These are phyloP conservation scores for Orussus abietinus DNA, from an alignment of 1,140 invertebrate species.

Conservation along the genomic window DNA sequence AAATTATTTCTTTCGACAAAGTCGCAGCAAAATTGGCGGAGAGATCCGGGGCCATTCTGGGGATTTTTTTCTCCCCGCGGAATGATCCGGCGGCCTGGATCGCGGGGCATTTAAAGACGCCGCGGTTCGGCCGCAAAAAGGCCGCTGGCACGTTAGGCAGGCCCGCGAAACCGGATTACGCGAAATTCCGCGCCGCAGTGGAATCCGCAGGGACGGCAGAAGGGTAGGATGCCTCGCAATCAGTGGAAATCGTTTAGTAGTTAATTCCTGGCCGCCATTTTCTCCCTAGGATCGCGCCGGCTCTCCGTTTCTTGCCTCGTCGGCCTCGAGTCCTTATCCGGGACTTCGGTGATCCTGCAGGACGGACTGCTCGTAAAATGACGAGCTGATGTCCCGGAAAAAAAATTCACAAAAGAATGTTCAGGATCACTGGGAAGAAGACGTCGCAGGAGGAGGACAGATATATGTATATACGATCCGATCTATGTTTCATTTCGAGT, in stretches of 20 bases:
- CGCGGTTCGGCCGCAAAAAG: background rate
- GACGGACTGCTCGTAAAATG: too few relatives aligned
- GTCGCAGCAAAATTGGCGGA: too few relatives aligned
- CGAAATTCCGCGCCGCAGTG: slow-evolving; percentile 2
- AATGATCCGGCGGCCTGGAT: background rate
- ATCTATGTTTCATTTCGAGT: too few relatives aligned
- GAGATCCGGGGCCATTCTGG: background rate
- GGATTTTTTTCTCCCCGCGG: background rate
- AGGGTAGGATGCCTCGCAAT: slow-evolving; percentile 15
- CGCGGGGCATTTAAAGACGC: background rate
- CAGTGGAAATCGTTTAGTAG: slow-evolving; percentile 23
- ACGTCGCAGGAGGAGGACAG: too few relatives aligned
- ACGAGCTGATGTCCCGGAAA: too few relatives aligned
- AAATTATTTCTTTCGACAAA: too few relatives aligned
- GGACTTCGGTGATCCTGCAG: too few relatives aligned
- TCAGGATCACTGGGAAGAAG: too few relatives aligned
- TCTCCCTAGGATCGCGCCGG: background rate
- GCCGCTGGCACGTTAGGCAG: too few relatives aligned
- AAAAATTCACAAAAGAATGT: too few relatives aligned
- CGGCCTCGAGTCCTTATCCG: too few relatives aligned
- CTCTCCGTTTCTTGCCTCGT: slow-evolving; percentile 13
- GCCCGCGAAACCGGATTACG: background rate
- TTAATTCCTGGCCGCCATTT: slow-evolving; percentile 18
- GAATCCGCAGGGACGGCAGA: background rate
- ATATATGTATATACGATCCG: too few relatives aligned